Evolutionary conservation across 2,888 invertebrate species (phyloP), one percentile per base, ranked within the genome.

Genomic region (Campoplex nolae): DNA sequence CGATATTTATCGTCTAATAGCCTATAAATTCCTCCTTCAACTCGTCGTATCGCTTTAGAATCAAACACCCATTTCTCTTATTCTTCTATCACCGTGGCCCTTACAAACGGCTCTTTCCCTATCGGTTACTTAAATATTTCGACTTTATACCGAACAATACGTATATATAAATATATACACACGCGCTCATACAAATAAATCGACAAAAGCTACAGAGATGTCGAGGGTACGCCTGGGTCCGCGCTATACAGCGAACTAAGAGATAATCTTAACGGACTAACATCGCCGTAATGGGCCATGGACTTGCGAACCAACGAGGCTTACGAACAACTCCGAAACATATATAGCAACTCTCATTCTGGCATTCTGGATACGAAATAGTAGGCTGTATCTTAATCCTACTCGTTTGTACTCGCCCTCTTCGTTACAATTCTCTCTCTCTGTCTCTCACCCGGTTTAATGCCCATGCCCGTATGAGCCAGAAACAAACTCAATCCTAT

Each of bases 1-100:
- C 87, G 85, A 87, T 87, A 87, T 87, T 87, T 87, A 87, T 87
- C 87, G 87, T 87, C 83, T 87, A 83, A 87, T 87, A 87, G 87
- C 79, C 87, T 83, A 87, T 87, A 87, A 87, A 87, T 87, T 87
- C 79, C 75, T 82, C 48, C 71, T 76, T 68, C 70, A 83, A 42
- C 65, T 23, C n/a, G 71, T 56, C 65, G 56, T 87, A 87, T 87
- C 87, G 82, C 83, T 38, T 65, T 54, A 58, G 71, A 83, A 85
- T 83, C 51, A 67, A 70, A 62, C 35, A 13, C 48, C 56, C 70
- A 48, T 87, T 78, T 68, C 78, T 82, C 79, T 84, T 78, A n/a
- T 62, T 80, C 87, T 56, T 76, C 42, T 62, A 68, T 58, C 58
- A 32, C 54, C 62, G 62, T 51, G 51, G 77, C 48, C 54, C 45